A percentile compares a stretch with the other conserved stretches of the same genome.
Evolutionary conservation across 2,888 invertebrate species (phyloP).

Genomic region (Pyrgus malvae): DNA sequence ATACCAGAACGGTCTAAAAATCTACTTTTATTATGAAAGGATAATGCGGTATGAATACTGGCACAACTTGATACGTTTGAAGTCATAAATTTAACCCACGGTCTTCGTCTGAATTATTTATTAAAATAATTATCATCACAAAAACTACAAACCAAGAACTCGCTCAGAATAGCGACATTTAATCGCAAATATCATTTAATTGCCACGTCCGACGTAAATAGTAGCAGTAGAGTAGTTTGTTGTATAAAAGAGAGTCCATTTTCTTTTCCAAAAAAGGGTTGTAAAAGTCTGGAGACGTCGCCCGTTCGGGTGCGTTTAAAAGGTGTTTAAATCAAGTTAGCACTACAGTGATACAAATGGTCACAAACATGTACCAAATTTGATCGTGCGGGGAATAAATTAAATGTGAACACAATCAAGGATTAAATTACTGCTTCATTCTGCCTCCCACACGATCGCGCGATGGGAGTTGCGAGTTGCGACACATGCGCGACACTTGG

Average conservation of each 20-base stretch:
- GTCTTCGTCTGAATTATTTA: conserved; percentile 35
- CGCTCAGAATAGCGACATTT: not conserved
- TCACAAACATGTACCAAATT: conserved; percentile 75
- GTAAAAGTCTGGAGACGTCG: conserved; percentile 43
- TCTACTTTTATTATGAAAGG: conserved; percentile 60
- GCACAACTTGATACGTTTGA: conserved; percentile 60
- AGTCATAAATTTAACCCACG: conserved; percentile 48
- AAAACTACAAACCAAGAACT: not conserved
- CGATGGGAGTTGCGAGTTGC: conserved; percentile 29
- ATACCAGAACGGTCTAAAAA: conserved; percentile 56
- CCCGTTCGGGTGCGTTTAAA: conserved; percentile 42
- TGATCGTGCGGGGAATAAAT: conserved; percentile 77
- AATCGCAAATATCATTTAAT: conserved; percentile 3
- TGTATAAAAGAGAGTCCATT: conserved; percentile 3
- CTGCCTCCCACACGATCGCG: conserved; percentile 69
- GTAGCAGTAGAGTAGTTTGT: not conserved
- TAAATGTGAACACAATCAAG: conserved; percentile 79
- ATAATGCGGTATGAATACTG: conserved; percentile 46
- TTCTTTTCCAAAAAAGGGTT: conserved; percentile 29
- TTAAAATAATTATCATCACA: conserved; percentile 44
- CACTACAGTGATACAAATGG: conserved; percentile 68
- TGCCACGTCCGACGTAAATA: not conserved
- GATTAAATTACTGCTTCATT: conserved; percentile 79
- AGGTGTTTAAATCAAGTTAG: conserved; percentile 55
- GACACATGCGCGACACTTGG: conserved; percentile 67